Percentiles rank a stretch among this genome's conserved stretches.
Conservation (phyloP, 2,797 vertebrate genomes). For the Gymnothorax reevesii region DNA sequence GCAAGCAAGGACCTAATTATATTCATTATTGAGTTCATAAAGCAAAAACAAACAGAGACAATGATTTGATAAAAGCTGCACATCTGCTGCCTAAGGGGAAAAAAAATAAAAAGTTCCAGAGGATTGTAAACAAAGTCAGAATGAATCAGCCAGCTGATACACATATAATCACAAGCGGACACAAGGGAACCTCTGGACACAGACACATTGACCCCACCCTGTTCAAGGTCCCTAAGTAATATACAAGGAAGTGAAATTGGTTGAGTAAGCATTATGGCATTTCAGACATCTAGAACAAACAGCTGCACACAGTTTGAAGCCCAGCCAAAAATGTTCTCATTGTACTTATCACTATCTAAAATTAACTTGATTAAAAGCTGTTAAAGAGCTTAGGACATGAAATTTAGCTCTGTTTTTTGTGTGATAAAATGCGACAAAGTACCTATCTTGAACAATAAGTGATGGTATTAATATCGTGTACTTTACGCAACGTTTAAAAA, state of each 20-base stretch:
- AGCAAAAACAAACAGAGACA: neutral
- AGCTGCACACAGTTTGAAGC: conserved; percentile 1
- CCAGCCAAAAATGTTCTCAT: neutral
- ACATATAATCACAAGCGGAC: neutral
- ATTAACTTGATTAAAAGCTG: neutral
- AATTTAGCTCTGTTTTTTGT: too few species aligned
- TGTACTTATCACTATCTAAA: neutral
- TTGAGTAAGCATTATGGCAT: conserved; percentile 25
- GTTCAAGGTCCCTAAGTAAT: conserved; percentile 14
- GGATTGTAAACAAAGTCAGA: neutral
- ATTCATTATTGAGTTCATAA: neutral
- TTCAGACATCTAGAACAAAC: conserved; percentile 21
- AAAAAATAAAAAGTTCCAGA: neutral
- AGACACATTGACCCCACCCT: conserved; percentile 6
- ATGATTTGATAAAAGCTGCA: neutral
- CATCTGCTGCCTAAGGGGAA: neutral
- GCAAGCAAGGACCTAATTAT: neutral
- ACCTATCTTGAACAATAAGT: too few species aligned
- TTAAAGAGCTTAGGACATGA: too few species aligned
- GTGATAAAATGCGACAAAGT: too few species aligned
- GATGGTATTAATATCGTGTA: too few species aligned
- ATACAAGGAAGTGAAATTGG: conserved; percentile 15
- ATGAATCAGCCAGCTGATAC: neutral
- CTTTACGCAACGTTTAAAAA: too few species aligned
- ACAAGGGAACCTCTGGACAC: neutral